A percentile compares a stretch with the other conserved stretches of the same genome.
Conservation (phyloP, 1,140 invertebrate genomes). For the Galleria mellonella region DNA sequence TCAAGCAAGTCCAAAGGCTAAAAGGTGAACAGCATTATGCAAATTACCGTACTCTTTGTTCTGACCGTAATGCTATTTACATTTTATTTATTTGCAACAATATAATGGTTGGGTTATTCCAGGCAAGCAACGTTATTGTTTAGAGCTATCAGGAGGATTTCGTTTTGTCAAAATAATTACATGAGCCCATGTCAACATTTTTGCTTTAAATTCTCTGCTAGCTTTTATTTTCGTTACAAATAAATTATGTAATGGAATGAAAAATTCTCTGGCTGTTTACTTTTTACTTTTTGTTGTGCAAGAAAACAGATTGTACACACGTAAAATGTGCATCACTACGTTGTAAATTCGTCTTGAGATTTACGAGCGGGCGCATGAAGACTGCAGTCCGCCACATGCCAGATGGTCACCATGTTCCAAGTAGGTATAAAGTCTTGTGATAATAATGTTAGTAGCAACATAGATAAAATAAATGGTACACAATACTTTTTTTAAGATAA, state of each 20-base stretch:
- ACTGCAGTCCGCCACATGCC: conserved; percentile 14
- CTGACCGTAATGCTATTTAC: conserved; percentile 43
- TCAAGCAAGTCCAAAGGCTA: conserved; percentile 32
- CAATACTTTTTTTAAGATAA: too few relatives aligned
- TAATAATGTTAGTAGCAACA: neutral
- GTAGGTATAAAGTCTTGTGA: neutral
- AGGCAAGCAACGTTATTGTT: conserved; percentile 31
- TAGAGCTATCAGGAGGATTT: conserved; percentile 21
- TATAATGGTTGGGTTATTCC: conserved; percentile 34
- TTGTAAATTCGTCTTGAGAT: conserved; percentile 18
- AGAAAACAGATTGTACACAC: conserved; percentile 2
- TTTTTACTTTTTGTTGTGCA: neutral
- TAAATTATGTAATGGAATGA: too few relatives aligned
- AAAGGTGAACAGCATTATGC: conserved; percentile 61
- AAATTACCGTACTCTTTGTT: conserved; percentile 59
- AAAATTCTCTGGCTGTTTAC: too few relatives aligned
- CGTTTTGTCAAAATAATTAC: conserved; percentile 4
- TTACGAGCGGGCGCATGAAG: conserved; percentile 13
- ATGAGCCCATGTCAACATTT: neutral
- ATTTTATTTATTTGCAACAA: conserved; percentile 52
- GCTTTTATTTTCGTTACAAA: too few relatives aligned
- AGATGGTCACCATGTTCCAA: conserved; percentile 14
- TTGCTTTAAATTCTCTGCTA: too few relatives aligned
- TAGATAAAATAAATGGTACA: neutral
- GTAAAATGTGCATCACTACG: conserved; percentile 1